Evolutionary conservation across 53 echinoderm and acorn worm genomes (phyloP), one percentile per base, ranked within the genome.

Genomic region (Stichopus horrens): DNA sequence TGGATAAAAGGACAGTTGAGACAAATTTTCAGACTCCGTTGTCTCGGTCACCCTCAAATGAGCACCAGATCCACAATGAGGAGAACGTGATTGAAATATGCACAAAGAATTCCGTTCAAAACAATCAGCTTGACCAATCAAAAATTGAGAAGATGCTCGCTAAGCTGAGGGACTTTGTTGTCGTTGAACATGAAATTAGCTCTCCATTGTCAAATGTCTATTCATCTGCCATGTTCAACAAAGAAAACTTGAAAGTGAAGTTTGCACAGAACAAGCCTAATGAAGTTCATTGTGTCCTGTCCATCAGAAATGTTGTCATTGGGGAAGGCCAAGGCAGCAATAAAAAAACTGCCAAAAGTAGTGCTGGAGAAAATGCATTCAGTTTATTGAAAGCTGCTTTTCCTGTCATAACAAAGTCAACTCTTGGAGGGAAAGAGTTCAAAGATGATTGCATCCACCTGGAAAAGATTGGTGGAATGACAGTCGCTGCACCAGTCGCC

Each of bases 301-400:
- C n/a, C 58, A 81, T 81, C 21, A 57, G n/a, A 2, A 53, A 56
- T 18, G 81, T 56, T 2, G n/a, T 81, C 9, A 57, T 81, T n/a
- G 81, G 81, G 23, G 55, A 56, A 1, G 81, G 81, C 9, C 5
- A 13, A 6, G 81, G 57, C 21, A 9, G 5, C 7, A 18, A 19
- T 20, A 81, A 81, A 9, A 81, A 81, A 5, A 18, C 6, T 18
- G 81, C 81, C 3, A 81, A 81, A 81, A 1, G 14, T 55, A 56
- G 7, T 19, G 81, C 81, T 52, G 81, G 20, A 21, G 58, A 58
- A 81, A 81, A 81, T 81, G 81, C 58, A 8, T 58, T 56, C 57
- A 56, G 22, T 19, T 14, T 81, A 21, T 20, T 81, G 81, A 56
- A 55, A 81, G 57, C 21, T 9, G n/a, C 58, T 58, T 81, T 81